A percentile compares a stretch with the other conserved stretches of the same genome.
These are phyloP conservation scores for Pantherophis alleghaniensis DNA, from an alignment of 2,797 vertebrate species.

Conservation along the genomic window DNA sequence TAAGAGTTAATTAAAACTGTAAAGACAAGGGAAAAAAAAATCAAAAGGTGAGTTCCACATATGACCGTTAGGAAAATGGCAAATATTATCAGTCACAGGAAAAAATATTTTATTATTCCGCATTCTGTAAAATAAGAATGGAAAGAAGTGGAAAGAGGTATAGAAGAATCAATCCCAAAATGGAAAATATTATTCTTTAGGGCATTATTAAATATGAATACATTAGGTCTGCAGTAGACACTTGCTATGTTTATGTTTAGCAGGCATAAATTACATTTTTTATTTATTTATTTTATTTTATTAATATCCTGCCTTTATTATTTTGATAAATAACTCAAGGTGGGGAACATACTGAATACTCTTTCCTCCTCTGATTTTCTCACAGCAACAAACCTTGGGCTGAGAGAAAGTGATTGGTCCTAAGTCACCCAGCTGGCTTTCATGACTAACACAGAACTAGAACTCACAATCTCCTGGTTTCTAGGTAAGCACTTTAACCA, in stretches of 20 bases:
- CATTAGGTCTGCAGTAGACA: background rate
- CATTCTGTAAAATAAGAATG: background rate
- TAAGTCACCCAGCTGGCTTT: background rate
- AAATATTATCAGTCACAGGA: background rate
- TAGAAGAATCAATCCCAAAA: background rate
- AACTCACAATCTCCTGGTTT: background rate
- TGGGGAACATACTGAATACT: background rate
- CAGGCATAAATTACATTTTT: background rate
- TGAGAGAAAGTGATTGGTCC: background rate
- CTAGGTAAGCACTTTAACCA: background rate
- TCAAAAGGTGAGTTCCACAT: background rate
- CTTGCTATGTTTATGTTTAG: background rate
- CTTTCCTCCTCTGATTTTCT: background rate
- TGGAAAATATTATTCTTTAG: background rate
- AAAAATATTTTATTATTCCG: background rate
- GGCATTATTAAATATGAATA: background rate
- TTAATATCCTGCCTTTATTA: background rate
- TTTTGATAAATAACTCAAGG: background rate
- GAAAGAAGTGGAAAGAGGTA: background rate
- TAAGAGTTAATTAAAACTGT: background rate
- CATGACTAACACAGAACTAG: background rate
- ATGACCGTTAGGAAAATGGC: background rate
- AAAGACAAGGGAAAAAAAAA: background rate
- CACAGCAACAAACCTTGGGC: background rate
- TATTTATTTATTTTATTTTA: background rate